phyloP scores from a whole-genome alignment of 2,888 invertebrate species.

The Nesidiocoris tenuis region DNA sequence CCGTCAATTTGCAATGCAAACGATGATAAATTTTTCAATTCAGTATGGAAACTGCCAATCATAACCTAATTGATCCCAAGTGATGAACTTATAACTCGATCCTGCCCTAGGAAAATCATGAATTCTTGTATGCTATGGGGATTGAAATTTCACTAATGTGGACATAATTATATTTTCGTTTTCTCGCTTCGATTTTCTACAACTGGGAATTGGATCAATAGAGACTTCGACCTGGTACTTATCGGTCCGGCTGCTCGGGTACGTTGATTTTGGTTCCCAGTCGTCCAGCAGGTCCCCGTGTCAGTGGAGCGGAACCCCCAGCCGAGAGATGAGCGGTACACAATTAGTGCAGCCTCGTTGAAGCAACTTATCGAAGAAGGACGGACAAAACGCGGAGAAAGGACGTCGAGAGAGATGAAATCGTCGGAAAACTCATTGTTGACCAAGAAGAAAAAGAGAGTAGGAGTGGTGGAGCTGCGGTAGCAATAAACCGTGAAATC shows the following conservation, averaged over 20 bases:
- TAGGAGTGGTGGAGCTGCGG: not conserved
- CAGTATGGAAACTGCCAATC: too few species aligned
- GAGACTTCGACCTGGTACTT: not conserved
- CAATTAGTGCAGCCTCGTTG: constrained; percentile 30
- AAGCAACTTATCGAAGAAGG: constrained; percentile 3
- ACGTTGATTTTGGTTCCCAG: not conserved
- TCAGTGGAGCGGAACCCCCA: not conserved
- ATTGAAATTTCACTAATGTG: too few species aligned
- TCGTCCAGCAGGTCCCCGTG: not conserved
- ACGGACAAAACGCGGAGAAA: constrained; percentile 3
- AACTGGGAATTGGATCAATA: not conserved
- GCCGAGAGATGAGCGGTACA: not conserved
- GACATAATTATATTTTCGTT: too few species aligned
- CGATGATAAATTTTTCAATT: too few species aligned
- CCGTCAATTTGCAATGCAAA: too few species aligned
- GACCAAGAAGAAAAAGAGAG: not conserved
- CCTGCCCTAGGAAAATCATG: too few species aligned
- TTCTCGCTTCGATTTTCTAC: too few species aligned
- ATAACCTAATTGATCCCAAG: too few species aligned
- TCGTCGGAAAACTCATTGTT: constrained; percentile 15
- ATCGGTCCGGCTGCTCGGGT: not conserved
- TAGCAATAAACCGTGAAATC: constrained; percentile 29
- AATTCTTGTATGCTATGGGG: too few species aligned
- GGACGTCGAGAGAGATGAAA: not conserved
- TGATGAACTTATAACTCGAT: too few species aligned